These are phyloP conservation scores for Pseudochirops corinnae DNA, from an alignment of 2,797 vertebrate genomes.

Conservation along the genomic window DNA sequence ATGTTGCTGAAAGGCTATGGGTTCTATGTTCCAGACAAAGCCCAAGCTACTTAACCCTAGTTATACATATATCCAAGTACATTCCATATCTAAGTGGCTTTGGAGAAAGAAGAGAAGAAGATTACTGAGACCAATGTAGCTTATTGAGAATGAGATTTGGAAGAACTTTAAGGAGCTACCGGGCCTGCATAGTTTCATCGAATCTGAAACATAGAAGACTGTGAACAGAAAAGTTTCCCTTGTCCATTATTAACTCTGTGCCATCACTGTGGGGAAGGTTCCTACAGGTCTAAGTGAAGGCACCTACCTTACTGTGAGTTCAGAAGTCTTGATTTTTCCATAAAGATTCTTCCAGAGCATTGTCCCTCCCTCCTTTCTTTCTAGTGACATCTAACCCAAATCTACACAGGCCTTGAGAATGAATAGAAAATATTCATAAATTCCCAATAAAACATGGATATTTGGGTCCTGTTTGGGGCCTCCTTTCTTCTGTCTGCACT, in stretches of 20 bases:
- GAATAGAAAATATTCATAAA: background rate
- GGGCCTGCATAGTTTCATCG: background rate
- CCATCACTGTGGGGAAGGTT: background rate
- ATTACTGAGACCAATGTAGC: background rate
- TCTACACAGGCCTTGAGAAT: background rate
- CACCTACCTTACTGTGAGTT: background rate
- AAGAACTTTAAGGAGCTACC: too few species aligned
- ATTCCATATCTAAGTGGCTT: background rate
- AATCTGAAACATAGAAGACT: background rate
- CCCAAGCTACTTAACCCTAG: background rate
- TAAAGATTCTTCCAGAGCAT: background rate
- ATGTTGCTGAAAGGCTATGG: background rate
- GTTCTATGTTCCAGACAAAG: background rate
- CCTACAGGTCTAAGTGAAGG: background rate
- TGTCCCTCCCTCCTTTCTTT: background rate
- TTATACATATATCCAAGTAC: background rate
- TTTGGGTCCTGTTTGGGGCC: background rate
- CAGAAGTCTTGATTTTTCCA: slow-evolving; percentile 11
- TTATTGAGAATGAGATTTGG: background rate
- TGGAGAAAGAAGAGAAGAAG: background rate
- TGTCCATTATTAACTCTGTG: background rate
- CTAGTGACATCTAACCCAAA: background rate
- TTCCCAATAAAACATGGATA: background rate
- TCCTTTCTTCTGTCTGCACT: background rate
- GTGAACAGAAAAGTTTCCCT: background rate